Conservation (phyloP, 2,113 vertebrate species). For the Muntiacus reevesi region DNA sequence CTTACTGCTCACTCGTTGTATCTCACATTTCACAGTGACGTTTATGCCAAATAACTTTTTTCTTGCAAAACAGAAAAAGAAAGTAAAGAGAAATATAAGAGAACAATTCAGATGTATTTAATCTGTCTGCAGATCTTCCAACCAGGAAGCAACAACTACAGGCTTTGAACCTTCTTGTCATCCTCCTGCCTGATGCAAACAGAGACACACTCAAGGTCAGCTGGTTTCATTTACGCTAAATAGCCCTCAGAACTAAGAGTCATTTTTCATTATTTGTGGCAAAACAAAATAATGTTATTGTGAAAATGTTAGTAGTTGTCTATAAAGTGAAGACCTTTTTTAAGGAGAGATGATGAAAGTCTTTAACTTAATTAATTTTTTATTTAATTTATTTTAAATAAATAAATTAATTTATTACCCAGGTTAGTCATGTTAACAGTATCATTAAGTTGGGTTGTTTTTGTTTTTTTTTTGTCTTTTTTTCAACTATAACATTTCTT, state of each 20-base stretch:
- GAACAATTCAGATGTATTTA: slow-evolving; percentile 24
- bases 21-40: not conserved
- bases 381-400: too few relatives aligned
- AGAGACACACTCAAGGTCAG: slow-evolving; percentile 94
- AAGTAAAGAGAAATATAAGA: not conserved
- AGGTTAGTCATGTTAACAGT: not conserved
- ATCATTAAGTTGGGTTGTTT: not conserved
- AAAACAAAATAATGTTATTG: not conserved
- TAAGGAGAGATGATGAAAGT: not conserved
- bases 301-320: not conserved
- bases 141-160: slow-evolving; percentile 93
- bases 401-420: not conserved
- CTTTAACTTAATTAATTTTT: not conserved
- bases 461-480: not conserved
- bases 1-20: not conserved
- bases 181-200: slow-evolving; percentile 92
- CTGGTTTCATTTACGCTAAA: not conserved
- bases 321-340: not conserved
- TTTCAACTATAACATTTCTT: not conserved
- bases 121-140: slow-evolving; percentile 87
- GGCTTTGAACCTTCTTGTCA: slow-evolving; percentile 94
- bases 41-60: slow-evolving; percentile 35
- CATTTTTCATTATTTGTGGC: slow-evolving; percentile 25
- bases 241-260: not conserved
- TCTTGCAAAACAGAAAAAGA: not conserved